Base-by-base conservation (phyloP, 2,113 vertebrate species). In the Salvator merianae region DNA sequence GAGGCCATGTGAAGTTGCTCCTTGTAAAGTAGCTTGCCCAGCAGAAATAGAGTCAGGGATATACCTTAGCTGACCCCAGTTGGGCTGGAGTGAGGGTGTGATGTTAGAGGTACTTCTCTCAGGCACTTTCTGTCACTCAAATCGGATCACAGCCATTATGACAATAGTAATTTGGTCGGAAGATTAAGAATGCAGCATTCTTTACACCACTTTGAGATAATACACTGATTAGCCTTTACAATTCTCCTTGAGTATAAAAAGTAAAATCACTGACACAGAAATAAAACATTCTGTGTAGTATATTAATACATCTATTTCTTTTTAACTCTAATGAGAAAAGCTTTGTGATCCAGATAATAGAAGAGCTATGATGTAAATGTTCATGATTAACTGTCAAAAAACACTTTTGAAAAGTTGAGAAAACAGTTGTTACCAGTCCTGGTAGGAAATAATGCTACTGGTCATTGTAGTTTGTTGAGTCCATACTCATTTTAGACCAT, bases 211-310 rank as follows among this genome's bases (percentile, higher is more conserved):
- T 87, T 84, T 80, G 55, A 36, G 88, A 90, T 85, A 90, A 36
- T 50, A 43, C 91, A 80, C 88, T 91, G 86, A 86, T 83, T 84
- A 86, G 85, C 74, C 55, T 90, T 75, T 79, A 88, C 77, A 76
- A 78, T 91, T 76, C 91, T 89, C 87, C 28, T 53, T 81, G 79
- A 94, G 92, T 91, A 81, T 92, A 90, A 86, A 93, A 94, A 85
- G 86, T 88, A 91, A 87, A 43, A 93, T 92, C 0, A 34, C 3
- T 77, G 76, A 36, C 8, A 36, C 22, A 77, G 32, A 62, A 14
- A 62, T 24, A 4, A 62, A 36, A 3, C 16, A 43, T 32, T 20
- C 20, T 77, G 32, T 75, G 12, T 18, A 30, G 16, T 36, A 74
- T 47, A 47, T 47, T 47, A 47, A 47, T 47, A 47, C 43, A 47